A percentile compares a stretch with the other conserved stretches of the same genome.
Conservation (phyloP, 30 jellyfish, hydroid and myxozoan species). For the Aurelia aurita complex sp. Pacific region DNA sequence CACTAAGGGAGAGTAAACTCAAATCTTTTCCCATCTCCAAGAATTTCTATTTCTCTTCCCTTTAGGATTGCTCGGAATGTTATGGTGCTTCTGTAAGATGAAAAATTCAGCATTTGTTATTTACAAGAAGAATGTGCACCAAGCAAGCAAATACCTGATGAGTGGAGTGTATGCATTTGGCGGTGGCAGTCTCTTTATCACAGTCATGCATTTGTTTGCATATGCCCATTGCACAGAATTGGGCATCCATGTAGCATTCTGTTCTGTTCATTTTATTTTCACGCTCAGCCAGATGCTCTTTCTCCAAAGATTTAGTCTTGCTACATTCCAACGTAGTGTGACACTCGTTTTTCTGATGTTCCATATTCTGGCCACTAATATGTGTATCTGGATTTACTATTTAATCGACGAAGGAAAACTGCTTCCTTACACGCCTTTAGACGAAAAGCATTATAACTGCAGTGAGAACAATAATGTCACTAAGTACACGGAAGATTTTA, state of each 20-base stretch:
- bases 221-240: conserved; percentile 36
- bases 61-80: conserved; percentile 37
- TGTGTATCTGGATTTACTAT: conserved; percentile 33
- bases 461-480: conserved; percentile 11
- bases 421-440: not conserved
- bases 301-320: conserved; percentile 35
- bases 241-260: conserved; percentile 12
- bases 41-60: too few species aligned
- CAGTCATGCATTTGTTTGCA: conserved; percentile 12
- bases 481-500: not conserved
- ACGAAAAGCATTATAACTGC: not conserved
- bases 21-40: too few species aligned
- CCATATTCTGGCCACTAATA: conserved; percentile 54
- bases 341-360: conserved; percentile 9
- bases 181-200: conserved; percentile 44
- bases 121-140: conserved; percentile 4
- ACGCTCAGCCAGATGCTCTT: conserved; percentile 46
- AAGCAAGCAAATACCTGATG: conserved; percentile 53
- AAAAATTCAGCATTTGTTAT: conserved; percentile 7
- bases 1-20: too few species aligned
- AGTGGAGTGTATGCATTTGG: conserved; percentile 71
- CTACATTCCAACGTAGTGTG: conserved; percentile 21
- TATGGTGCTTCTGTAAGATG: conserved; percentile 11
- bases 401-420: conserved; percentile 26
- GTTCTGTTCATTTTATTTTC: conserved; percentile 6